Base-by-base conservation (phyloP, 2,797 vertebrate species). In the Rhyacichthys aspro region DNA sequence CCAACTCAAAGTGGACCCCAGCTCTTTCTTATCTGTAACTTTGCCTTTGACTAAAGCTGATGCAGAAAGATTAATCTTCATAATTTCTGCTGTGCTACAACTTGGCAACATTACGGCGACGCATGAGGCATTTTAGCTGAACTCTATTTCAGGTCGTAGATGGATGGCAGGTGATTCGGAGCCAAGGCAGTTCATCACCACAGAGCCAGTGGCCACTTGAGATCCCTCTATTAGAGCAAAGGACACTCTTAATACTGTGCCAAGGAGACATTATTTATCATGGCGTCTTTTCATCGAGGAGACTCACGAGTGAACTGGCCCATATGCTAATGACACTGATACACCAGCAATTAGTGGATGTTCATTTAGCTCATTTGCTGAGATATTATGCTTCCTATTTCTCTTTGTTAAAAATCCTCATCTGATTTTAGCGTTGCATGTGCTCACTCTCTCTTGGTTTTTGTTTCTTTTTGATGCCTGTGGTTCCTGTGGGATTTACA, bases 241-340 rank as follows among this genome's bases (percentile, higher is more conserved):
- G 76, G 70, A 78, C 67, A 39, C 55, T 1, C 48, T 70, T 74
- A 67, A 67, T 71, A 74, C 70, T 43, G 65, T 47, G 64, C 62
- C 69, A 82, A 81, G 79, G 77, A 76, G 74, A 79, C 63, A 48
- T 39, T 23, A 69, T 82, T 72, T 42, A 62, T 86, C 74, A 74
- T 1, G 7, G 39, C 50, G 79, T 58, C 52, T 72, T 74, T 74
- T 72, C 62, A 58, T 15, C 36, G 41, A 38, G 58, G 43, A 76
- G 58, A 15, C 54, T 11, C 50, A 57, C 38, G 36, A 18, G 56
- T 32, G 69, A 63, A 70, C 39, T 55, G 28, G 38, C 36, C 19
- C 45, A n/a, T 18, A 34, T 18, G 18, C 15, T 64, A 55, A 67
- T 50, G 47, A 19, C 12, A 44, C 33, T 23, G 43, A 61, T 46